phyloP scores from a whole-genome alignment of 2,113 vertebrate genomes.

The Scatophagus argus region DNA sequence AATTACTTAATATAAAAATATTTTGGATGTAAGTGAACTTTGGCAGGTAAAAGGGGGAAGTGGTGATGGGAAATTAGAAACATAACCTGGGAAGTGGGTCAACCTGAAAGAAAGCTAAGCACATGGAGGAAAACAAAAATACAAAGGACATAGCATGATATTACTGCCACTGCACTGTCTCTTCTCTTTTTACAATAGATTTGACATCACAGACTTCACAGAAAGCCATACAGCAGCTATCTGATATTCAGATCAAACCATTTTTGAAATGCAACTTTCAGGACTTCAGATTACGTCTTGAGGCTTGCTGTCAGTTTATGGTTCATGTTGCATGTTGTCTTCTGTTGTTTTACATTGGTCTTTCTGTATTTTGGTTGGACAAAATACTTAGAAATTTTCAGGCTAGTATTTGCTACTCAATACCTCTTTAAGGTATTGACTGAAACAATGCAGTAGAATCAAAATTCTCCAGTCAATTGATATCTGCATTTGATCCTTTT shows the following conservation, averaged over 20 bases:
- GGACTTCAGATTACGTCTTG: background rate
- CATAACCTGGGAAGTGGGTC: background rate
- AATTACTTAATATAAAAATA: too few relatives aligned
- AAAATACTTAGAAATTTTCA: background rate
- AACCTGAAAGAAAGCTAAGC: background rate
- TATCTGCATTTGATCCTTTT: too few relatives aligned
- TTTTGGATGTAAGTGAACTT: too few relatives aligned
- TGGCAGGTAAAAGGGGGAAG: background rate
- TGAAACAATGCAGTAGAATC: too few relatives aligned
- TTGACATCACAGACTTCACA: background rate
- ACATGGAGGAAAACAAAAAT: background rate
- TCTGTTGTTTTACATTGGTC: too few relatives aligned
- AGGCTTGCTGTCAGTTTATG: background rate
- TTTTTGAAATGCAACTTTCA: background rate
- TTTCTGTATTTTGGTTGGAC: background rate
- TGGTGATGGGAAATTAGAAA: background rate
- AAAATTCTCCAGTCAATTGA: too few relatives aligned
- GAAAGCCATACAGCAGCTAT: constrained; percentile 10
- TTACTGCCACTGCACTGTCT: background rate
- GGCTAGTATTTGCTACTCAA: too few relatives aligned
- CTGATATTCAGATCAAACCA: background rate
- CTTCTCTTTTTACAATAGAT: background rate
- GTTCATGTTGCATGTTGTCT: background rate
- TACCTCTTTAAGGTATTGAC: too few relatives aligned
- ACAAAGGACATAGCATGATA: background rate